A percentile compares a stretch with the other conserved stretches of the same genome.
Conservation (phyloP, 2,797 vertebrate species). For the Esox lucius region DNA sequence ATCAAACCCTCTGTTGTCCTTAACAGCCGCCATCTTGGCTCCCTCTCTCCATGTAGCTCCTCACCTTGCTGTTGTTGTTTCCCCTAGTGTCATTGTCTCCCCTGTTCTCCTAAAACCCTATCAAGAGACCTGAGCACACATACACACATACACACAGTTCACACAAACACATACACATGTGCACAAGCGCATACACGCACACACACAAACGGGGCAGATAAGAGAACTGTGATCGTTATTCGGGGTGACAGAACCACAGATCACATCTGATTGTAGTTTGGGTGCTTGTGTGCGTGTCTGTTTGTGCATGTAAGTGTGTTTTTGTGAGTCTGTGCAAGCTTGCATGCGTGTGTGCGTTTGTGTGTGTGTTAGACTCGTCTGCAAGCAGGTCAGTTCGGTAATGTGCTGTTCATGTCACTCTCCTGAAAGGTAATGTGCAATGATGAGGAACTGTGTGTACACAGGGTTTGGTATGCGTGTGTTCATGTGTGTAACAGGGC, state of each 20-base stretch:
- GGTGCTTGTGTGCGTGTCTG: slow-evolving; percentile 20
- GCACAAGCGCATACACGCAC: slow-evolving; percentile 7
- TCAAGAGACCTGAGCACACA: slow-evolving; percentile 40
- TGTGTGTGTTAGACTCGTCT: slow-evolving; percentile 51
- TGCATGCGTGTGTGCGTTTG: slow-evolving; percentile 27
- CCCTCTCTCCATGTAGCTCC: slow-evolving; percentile 45
- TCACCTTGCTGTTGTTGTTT: slow-evolving; percentile 57
- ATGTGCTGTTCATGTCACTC: slow-evolving; percentile 29
- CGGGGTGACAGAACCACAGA: slow-evolving; percentile 2
- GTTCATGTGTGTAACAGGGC: slow-evolving; percentile 25
- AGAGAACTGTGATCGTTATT: slow-evolving; percentile 11
- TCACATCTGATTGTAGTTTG: not conserved
- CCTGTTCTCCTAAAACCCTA: slow-evolving; percentile 27
- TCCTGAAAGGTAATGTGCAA: slow-evolving; percentile 36
- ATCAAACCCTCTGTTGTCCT: slow-evolving; percentile 26
- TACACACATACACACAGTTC: slow-evolving; percentile 6
- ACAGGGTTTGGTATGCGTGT: slow-evolving; percentile 46
- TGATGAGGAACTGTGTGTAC: slow-evolving; percentile 35
- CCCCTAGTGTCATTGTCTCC: slow-evolving; percentile 48
- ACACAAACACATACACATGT: slow-evolving; percentile 10
- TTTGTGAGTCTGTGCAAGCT: not conserved
- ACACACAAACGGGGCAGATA: slow-evolving; percentile 34
- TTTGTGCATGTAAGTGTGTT: slow-evolving; percentile 23
- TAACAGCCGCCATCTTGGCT: slow-evolving; percentile 20
- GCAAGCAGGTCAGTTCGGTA: slow-evolving; percentile 8